A percentile compares a stretch with the other conserved stretches of the same genome.
These are phyloP conservation scores for Drosophila nebulosa DNA, from an alignment of 1,140 invertebrate genomes.

Conservation along the genomic window DNA sequence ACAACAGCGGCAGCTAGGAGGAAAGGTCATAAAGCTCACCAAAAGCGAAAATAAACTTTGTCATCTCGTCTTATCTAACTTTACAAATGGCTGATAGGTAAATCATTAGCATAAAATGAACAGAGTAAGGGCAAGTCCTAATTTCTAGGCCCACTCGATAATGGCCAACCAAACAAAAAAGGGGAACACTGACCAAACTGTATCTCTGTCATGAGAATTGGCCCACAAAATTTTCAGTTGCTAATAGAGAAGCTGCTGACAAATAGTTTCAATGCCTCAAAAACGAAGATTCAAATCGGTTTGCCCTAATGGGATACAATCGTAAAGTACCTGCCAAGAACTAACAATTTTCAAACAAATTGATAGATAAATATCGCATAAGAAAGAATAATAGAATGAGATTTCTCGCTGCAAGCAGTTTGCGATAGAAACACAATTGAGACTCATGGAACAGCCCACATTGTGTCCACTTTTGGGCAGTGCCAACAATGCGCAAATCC, in stretches of 20 bases:
- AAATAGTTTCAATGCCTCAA: too few species aligned
- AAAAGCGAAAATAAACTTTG: conserved; percentile 6
- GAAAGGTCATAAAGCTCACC: conserved; percentile 28
- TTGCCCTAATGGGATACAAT: too few species aligned
- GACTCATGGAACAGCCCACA: conserved; percentile 9
- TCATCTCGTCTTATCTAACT: not conserved
- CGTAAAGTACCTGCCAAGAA: too few species aligned
- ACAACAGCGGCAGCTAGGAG: not conserved
- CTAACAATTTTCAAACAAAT: too few species aligned
- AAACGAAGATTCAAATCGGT: too few species aligned
- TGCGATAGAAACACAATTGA: conserved; percentile 30
- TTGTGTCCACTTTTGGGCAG: conserved; percentile 69
- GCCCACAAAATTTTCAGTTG: too few species aligned
- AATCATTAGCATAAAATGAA: not conserved
- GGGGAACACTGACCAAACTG: too few species aligned
- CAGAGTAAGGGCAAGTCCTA: conserved; percentile 35
- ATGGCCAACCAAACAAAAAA: too few species aligned
- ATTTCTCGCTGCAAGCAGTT: not conserved
- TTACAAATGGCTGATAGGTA: not conserved
- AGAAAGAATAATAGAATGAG: not conserved
- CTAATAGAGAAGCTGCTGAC: too few species aligned
- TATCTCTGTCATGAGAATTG: too few species aligned
- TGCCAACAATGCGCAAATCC: conserved; percentile 74
- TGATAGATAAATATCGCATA: not conserved
- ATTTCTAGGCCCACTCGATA: conserved; percentile 34